A percentile compares a stretch with the other conserved stretches of the same genome.
These are phyloP conservation scores for Cryptus armator DNA, from an alignment of 2,888 invertebrate species.

Conservation along the genomic window DNA sequence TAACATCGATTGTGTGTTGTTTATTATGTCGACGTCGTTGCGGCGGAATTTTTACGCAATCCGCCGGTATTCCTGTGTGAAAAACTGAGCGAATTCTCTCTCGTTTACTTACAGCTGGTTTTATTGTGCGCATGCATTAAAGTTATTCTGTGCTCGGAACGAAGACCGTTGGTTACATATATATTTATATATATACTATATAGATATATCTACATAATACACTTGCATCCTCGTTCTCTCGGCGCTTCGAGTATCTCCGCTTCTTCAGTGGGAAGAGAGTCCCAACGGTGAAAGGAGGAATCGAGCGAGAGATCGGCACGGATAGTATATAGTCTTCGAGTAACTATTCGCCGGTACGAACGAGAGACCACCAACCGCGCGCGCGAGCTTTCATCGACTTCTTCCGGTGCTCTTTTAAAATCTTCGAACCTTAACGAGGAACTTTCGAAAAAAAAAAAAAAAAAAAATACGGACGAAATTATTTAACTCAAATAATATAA, in stretches of 20 bases:
- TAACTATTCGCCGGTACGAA: constrained; percentile 2
- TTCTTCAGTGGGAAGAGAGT: constrained; percentile 7
- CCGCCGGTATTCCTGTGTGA: constrained; percentile 23
- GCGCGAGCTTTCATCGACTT: neutral
- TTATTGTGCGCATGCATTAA: neutral
- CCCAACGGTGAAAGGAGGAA: constrained; percentile 36
- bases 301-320: constrained; percentile 16
- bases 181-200: no score
- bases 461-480: no score
- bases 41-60: neutral
- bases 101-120: neutral
- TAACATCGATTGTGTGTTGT: constrained; percentile 23
- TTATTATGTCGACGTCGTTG: constrained; percentile 16
- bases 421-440: neutral
- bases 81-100: no score
- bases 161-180: neutral
- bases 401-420: constrained; percentile 2
- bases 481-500: no score
- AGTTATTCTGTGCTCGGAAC: neutral
- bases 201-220: no score
- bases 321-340: constrained; percentile 7
- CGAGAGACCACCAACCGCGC: constrained; percentile 19
- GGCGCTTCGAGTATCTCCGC: constrained; percentile 3
- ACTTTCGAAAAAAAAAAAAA: no score
- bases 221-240: constrained; percentile 6